These are phyloP conservation scores for Odocoileus virginianus DNA, from an alignment of 2,113 vertebrate genomes.

Conservation along the genomic window DNA sequence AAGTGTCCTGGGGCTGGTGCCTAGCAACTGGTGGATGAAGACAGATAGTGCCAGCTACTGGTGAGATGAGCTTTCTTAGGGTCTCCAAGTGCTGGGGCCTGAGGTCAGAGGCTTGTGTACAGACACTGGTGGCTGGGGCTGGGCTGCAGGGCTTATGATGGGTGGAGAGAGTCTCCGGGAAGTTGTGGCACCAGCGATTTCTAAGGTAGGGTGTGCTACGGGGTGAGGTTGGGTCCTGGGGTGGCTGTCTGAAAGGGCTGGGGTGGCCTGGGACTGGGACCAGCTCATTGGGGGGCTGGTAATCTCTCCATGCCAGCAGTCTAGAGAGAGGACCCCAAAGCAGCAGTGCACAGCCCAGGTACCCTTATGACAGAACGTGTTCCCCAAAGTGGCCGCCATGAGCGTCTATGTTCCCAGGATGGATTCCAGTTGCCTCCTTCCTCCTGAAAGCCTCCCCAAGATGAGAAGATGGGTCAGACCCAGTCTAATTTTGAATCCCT, in stretches of 20 bases:
- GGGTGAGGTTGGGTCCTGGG: background rate
- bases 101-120: too few relatives aligned
- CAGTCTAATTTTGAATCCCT: background rate
- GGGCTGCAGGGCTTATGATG: background rate
- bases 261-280: background rate
- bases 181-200: background rate
- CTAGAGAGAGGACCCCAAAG: background rate
- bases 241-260: background rate
- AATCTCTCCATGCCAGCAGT: background rate
- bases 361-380: background rate
- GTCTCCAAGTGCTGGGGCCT: background rate
- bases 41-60: background rate
- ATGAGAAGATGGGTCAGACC: background rate
- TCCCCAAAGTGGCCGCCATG: background rate
- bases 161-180: background rate
- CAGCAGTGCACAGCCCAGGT: rapidly evolving
- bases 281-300: rapidly evolving
- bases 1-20: background rate
- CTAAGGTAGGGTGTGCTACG: background rate
- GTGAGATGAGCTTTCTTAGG: background rate
- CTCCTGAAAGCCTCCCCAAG: background rate
- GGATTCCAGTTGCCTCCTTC: background rate
- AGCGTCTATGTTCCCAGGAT: rapidly evolving
- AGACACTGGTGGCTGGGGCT: rapidly evolving
- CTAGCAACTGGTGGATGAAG: background rate